Evolutionary conservation across 2,113 vertebrate species (phyloP), one percentile per base, ranked within the genome.

Genomic region (Chionomys nivalis): DNA sequence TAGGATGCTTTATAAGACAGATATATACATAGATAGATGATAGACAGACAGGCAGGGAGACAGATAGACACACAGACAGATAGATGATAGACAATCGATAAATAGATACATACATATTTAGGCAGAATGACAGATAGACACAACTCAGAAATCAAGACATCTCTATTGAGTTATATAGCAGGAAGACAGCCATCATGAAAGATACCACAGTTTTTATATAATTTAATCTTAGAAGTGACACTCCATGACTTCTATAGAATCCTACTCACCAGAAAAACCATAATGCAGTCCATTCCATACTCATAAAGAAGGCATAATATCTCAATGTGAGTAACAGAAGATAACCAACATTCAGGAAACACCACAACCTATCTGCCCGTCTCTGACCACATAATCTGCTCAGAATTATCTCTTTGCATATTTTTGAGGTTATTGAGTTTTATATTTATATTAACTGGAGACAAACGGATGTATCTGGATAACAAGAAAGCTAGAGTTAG

Each of bases 281-380:
- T 13, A 0, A 0, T 33, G 47, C 12, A 31, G 11, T 10, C 10
- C 1, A 14, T 52, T 14, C 5, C 23, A 26, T 44, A 52, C 19
- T 31, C n/a, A 42, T 3, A 31, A 89, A 21, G 5, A 63, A 36
- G 10, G 9, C 17, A 23, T 39, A 39, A 55, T 3, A 33, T 11
- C 13, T 42, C 0, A 1, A 2, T 70, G 3, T 68, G 68, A 93
- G 47, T 44, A 13, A 33, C 23, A 75, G 7, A 17, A 75, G 19
- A 24, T 7, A 58, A 36, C 24, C 7, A 77, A 66, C 26, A 33
- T 14, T 39, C 2, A 17, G 7, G 2, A 3, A 7, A 77, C 7
- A 11, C 0, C 1, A 24, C 28, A 78, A 1, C 36, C 28, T 85
- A 8, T 39, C 63, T 61, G 19, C 31, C 24, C 42, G 6, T 79